Evolutionary conservation across 92 coral and sea anemone species (phyloP), one percentile per base, ranked within the genome.

Genomic region (Heliopora coerulea): DNA sequence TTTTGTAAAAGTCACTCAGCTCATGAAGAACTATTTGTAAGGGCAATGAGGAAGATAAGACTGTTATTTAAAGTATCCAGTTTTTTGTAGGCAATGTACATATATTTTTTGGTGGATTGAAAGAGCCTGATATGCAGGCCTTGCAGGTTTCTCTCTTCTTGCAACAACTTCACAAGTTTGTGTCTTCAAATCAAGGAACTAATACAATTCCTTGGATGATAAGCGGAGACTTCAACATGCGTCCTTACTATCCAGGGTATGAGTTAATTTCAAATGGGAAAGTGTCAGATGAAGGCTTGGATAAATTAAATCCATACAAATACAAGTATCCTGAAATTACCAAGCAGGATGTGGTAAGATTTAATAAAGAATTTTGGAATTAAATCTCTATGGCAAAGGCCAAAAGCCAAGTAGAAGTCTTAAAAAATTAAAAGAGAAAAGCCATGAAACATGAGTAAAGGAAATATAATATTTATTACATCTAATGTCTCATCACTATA

Each of bases 191-290:
- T 31, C 26, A 49, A 25, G 33, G 56, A 52, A 25, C 26, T 25
- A 13, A 8, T 3, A 50, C 60, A n/a, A 18, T 33, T 30, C 62
- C 76, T 8, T 69, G 84, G 57, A 39, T 88, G 12, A 63, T 91
- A 17, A 73, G 92, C 72, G 97, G 97, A 26, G 97, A 91, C 65
- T 91, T 88, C 79, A 88, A 91, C 67, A 73, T 81, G 1, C 87
- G 88, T 62, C 90, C 97, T 0, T 74, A 81, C 18, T 88, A 62
- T 32, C 97, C 97, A 25, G 67, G 83, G 20, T 88, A 91, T 44
- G 67, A 85, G 49, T 54, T 88, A 9, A 68, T 91, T 17, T 49
- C 80, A 32, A 73, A 82, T 39, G 91, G 89, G 9, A 44, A 62
- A 32, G 83, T 90, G 19, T 42, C 66, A 3, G 78, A 79, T 0